A percentile compares a stretch with the other conserved stretches of the same genome.
These are phyloP conservation scores for Sebastes elongatus DNA, from an alignment of 2,797 vertebrate genomes.

Conservation along the genomic window DNA sequence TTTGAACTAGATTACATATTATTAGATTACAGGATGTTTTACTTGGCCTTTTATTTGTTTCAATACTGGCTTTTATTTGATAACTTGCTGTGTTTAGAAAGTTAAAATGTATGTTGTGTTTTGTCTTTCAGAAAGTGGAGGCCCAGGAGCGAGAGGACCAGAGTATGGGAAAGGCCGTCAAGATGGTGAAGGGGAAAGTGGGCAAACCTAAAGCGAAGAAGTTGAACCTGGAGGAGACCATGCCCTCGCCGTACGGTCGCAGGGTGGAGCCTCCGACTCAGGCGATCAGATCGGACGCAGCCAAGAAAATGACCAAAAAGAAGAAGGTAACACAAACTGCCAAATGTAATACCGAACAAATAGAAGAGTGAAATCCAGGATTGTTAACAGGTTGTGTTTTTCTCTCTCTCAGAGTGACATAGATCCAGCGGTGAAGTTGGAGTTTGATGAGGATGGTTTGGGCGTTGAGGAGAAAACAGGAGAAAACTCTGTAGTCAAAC, in stretches of 20 bases:
- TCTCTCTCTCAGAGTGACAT: slow-evolving; percentile 82
- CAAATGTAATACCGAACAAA: rapidly evolving
- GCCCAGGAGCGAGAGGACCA: slow-evolving; percentile 90
- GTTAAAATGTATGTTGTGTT: neutral
- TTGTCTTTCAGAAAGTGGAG: slow-evolving; percentile 88
- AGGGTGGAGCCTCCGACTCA: slow-evolving; percentile 91
- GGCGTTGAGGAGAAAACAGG: slow-evolving; percentile 80
- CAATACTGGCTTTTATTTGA: neutral
- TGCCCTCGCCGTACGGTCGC: slow-evolving; percentile 93
- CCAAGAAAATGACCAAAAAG: slow-evolving; percentile 93
- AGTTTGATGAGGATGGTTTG: slow-evolving; percentile 89
- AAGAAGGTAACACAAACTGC: slow-evolving; percentile 87
- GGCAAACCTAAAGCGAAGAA: slow-evolving; percentile 97
- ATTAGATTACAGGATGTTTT: neutral
- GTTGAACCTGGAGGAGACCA: slow-evolving; percentile 93
- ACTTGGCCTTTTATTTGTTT: neutral
- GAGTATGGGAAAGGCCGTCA: slow-evolving; percentile 84
- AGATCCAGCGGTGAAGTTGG: slow-evolving; percentile 71
- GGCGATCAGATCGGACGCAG: slow-evolving; percentile 91
- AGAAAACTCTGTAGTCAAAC: slow-evolving; percentile 82
- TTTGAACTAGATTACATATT: too few relatives aligned
- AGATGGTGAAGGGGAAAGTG: slow-evolving; percentile 95
- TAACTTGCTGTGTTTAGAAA: neutral
- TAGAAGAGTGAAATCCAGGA: neutral
- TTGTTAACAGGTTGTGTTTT: neutral